A percentile compares a stretch with the other conserved stretches of the same genome.
These are phyloP conservation scores for Hemibagrus guttatus DNA, from an alignment of 2,797 vertebrate genomes.

Conservation along the genomic window DNA sequence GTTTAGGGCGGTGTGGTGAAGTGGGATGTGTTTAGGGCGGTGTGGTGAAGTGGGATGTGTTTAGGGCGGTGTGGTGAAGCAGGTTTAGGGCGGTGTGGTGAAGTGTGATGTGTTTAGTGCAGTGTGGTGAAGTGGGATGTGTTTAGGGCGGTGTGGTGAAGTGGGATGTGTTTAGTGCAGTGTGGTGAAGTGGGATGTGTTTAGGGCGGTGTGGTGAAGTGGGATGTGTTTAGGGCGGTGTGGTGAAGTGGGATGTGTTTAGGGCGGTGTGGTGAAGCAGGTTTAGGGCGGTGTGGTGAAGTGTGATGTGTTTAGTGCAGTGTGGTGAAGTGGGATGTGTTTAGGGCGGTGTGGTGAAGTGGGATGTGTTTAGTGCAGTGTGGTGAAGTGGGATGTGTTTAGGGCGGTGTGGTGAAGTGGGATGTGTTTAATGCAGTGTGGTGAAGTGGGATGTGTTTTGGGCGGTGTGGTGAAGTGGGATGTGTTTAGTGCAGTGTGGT, in stretches of 20 bases:
- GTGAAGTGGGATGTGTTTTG: neutral
- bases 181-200: too few species aligned
- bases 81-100: neutral
- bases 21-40: too few species aligned
- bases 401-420: neutral
- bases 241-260: neutral
- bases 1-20: too few species aligned
- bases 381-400: neutral
- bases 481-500: too few species aligned
- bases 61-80: too few species aligned
- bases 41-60: too few species aligned
- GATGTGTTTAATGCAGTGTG: neutral
- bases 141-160: neutral
- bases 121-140: neutral
- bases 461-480: too few species aligned
- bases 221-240: neutral
- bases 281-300: neutral
- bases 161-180: neutral
- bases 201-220: neutral
- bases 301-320: neutral
- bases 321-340: neutral
- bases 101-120: rapidly evolving
- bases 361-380: neutral
- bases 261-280: neutral
- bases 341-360: neutral